Evolutionary conservation across 2,888 invertebrate genomes (phyloP), one percentile per base, ranked within the genome.

Genomic region (Acanthosepion lycidas): DNA sequence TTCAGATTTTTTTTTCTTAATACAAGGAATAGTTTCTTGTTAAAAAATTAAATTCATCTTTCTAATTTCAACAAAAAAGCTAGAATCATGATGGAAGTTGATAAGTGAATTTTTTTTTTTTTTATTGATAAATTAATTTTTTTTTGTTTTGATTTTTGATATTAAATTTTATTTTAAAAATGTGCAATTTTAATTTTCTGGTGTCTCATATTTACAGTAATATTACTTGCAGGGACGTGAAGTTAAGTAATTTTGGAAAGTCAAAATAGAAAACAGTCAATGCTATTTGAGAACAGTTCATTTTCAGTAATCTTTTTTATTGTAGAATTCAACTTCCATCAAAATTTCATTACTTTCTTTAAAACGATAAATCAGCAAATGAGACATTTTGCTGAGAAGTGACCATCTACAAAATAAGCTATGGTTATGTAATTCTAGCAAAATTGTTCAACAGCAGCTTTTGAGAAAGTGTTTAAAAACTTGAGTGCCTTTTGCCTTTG

Each of bases 401-500:
- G n/a, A n/a, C n/a, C 3, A n/a, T 9, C 20, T 6, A 78, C 9
- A 59, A 59, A 59, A 20, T 20, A 59, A 6, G 20, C 23, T 59
- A 23, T 23, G 6, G 59, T 6, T 23, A 6, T 59, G 20, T 59
- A 23, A 59, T 59, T 23, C 78, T 78, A n/a, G 15, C 12, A 33
- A 78, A n/a, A 78, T 78, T n/a, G n/a, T 78, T n/a, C 9, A 78
- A 78, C 78, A 78, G 78, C 78, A 78, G 78, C n/a, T 78, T 78
- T 78, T 15, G 12, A 78, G 33, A n/a, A 28, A 78, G 18, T 15
- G 9, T n/a, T 64, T 78, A 26, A n/a, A n/a, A 78, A 78, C 12
- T 59, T 59, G 20, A 59, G 59, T 59, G 55, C 55, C 18, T 78
- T n/a, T 33, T 78, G 78, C 18, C 15, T 15, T 78, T 78, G 78